Evolutionary conservation across 2,797 vertebrate species (phyloP).

Genomic region (Pygocentrus nattereri): DNA sequence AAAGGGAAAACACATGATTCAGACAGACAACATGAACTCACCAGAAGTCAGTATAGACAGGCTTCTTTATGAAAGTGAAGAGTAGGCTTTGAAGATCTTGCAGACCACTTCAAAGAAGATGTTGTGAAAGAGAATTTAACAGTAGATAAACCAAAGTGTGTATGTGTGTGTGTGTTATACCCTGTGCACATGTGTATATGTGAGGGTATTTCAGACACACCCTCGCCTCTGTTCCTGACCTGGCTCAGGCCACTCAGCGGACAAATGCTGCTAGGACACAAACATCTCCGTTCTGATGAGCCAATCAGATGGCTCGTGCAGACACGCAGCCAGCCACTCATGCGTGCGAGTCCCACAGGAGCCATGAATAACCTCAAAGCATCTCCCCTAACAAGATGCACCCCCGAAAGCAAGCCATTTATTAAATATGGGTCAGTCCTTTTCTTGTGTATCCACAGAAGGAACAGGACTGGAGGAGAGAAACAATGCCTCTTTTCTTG

Average conservation of each 20-base stretch:
- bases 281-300: constrained; percentile 52
- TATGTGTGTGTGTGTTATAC: constrained; percentile 28
- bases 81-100: constrained; percentile 40
- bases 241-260: constrained; percentile 44
- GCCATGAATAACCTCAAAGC: constrained; percentile 61
- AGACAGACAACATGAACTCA: constrained; percentile 48
- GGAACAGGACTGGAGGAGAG: constrained; percentile 45
- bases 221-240: constrained; percentile 42
- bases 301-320: constrained; percentile 52
- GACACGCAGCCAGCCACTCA: constrained; percentile 57
- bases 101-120: constrained; percentile 51
- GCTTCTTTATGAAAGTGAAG: constrained; percentile 38
- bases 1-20: constrained; percentile 4
- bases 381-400: constrained; percentile 61
- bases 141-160: constrained; percentile 1
- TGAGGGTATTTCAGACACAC: constrained; percentile 51
- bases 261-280: constrained; percentile 52
- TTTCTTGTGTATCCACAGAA: constrained; percentile 53
- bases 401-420: constrained; percentile 58
- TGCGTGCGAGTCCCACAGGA: constrained; percentile 48
- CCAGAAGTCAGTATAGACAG: constrained; percentile 38
- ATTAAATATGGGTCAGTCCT: constrained; percentile 64
- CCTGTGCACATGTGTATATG: constrained; percentile 33
- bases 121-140: constrained; percentile 28
- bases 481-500: constrained; percentile 61